Base-by-base conservation (phyloP, 2,888 invertebrate species). In the Sinhomidia bicolor region DNA sequence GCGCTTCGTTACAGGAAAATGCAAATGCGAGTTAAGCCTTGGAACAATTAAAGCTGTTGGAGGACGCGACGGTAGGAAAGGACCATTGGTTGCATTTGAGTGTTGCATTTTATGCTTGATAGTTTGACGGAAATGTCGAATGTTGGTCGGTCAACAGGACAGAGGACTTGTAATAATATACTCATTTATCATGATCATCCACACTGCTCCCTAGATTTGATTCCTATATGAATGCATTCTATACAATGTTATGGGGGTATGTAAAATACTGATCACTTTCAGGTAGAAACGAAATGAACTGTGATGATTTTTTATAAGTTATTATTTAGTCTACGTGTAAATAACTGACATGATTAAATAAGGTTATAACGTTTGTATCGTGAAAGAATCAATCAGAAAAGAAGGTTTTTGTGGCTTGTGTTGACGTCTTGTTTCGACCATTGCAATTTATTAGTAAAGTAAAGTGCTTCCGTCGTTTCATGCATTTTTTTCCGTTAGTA, bases 211-310 rank as follows among this genome's bases (percentile, higher is more conserved):
- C 6, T 57, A 60, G 54, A 26, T 51, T 78, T 51, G 29, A n/a
- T 14, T 32, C 17, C 26, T 54, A 80, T 23, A 2, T n/a, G n/a
- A 60, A n/a, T 36, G 32, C 4, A 29, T 23, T 20, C 23, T 17
- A 41, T 60, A 51, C 29, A 65, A 36, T 32, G 17, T 32, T 32
- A 12, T 26, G 78, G 47, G 86, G 32, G 29, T 17, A 51, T 47
- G 36, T 36, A 47, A 44, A 36, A 47, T 47, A 85, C 78, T 78
- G 76, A 57, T 68, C 51, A 76, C 83, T 83, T 83, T 88, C 83
- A 88, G 60, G 88, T 78, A 88, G 83, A 78, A 88, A 83, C 78
- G 88, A 88, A 87, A 88, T 83, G 65, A 88, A 88, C 88, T 88
- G 88, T 88, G 88, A 88, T 88, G 78, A 88, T 79, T 88, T 87